A percentile compares a stretch with the other conserved stretches of the same genome.
Conservation (phyloP, 2,888 invertebrate genomes). For the Megalurothrips usitatus region DNA sequence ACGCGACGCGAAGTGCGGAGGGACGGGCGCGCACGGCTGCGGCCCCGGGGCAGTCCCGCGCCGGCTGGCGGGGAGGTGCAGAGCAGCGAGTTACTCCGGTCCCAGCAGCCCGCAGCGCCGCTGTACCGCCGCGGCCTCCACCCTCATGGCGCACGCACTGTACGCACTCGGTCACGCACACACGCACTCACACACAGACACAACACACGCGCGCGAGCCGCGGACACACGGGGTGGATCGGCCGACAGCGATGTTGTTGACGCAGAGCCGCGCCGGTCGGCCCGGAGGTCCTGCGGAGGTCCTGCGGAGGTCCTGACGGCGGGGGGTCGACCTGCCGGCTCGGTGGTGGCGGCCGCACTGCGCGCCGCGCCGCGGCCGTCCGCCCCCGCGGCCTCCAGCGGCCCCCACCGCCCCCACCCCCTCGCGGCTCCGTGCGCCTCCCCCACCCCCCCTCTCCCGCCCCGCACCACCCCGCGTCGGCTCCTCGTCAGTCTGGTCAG, state of each 20-base stretch:
- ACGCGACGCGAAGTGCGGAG: not conserved
- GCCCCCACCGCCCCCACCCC: not conserved
- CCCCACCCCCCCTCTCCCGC: not conserved
- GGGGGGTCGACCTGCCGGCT: not conserved
- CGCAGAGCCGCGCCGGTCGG: too few species aligned
- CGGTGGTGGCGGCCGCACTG: constrained; percentile 2
- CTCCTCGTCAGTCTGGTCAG: constrained; percentile 14
- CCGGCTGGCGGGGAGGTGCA: not conserved
- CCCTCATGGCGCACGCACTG: not conserved
- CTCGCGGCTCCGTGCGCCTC: not conserved
- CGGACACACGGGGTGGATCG: not conserved
- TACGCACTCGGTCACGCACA: not conserved
- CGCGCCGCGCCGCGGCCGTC: not conserved
- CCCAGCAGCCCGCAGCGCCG: not conserved
- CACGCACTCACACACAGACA: not conserved
- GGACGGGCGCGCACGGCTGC: not conserved
- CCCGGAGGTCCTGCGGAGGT: not conserved
- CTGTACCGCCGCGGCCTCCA: not conserved
- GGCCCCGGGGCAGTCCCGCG: too few species aligned
- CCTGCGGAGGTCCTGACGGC: not conserved
- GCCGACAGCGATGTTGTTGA: not conserved
- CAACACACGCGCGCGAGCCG: not conserved
- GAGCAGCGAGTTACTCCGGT: not conserved
- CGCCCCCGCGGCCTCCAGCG: not conserved
- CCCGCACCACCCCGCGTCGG: constrained; percentile 6